Evolutionary conservation across 2,113 vertebrate genomes (phyloP), one percentile per base, ranked within the genome.

Genomic region (Taurulus bubalis): DNA sequence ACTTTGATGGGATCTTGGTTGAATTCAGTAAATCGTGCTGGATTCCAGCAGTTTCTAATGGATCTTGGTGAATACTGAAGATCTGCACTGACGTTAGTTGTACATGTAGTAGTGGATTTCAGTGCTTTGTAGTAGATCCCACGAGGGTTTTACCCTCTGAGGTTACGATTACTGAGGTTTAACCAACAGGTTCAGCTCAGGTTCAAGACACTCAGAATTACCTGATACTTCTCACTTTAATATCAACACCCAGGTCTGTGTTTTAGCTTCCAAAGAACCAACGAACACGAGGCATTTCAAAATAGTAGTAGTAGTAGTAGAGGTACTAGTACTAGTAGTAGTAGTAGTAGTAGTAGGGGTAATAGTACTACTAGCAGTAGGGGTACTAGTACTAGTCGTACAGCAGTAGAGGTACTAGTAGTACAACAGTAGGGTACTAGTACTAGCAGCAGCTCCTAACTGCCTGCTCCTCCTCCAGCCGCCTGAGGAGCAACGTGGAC

Each of bases 401-500:
- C 8, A 49, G 47, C 47, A 49, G 18, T 22, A 49, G 47, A 2
- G 20, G 6, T 11, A 49, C 18, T 16, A 60, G 3, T 22, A 34
- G 6, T 8, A 34, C 4, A 34, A 4, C 34, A 34, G 34, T 34
- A 51, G n/a, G 24, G 26, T 28, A 16, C 24, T 16, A 60, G 3
- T 22, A 34, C 14, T 8, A 34, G 24, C 15, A 38, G 18, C 8
- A 24, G 18, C n/a, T 56, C 8, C 24, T 56, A 14, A 56, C 22
- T 24, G 8, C 49, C 67, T 67, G 12, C 32, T 67, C 24, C 30
- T 84, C 38, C 8, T 30, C 5, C 60, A 63, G 96, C 63, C 96
- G 94, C 0, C 84, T 97, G 3, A 94, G 95, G 68, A 97, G 94
- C 82, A 98, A 98, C 0, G 87, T 98, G 36, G 94, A 95, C 1